Evolutionary conservation across 2,113 vertebrate species (phyloP).

Genomic region (Sebastes fasciatus): DNA sequence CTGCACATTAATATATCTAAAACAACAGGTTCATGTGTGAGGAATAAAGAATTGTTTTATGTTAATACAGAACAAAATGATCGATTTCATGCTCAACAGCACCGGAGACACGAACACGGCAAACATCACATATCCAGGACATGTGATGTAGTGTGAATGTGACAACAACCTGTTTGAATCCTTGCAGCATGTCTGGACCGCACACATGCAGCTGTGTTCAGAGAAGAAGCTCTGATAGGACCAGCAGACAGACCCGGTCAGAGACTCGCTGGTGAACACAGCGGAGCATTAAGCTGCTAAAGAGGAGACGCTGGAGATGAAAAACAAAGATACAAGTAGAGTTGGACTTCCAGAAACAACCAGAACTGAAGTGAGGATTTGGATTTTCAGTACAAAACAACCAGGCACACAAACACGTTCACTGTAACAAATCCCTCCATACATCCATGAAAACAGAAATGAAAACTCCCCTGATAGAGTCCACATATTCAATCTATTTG

Average conservation of each 20-base stretch:
- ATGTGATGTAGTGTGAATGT: neutral
- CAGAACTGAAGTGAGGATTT: too few species aligned
- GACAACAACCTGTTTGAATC: neutral
- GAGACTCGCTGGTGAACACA: too few species aligned
- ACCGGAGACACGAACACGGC: neutral
- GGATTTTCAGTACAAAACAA: too few species aligned
- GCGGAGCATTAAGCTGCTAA: too few species aligned
- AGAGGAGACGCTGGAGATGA: too few species aligned
- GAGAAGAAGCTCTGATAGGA: too few species aligned
- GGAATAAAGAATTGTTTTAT: neutral
- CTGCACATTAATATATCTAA: constrained; percentile 23
- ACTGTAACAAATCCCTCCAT: too few species aligned
- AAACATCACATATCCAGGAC: neutral
- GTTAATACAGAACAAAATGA: neutral
- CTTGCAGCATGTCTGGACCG: neutral
- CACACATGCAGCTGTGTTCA: neutral
- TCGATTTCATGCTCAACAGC: neutral
- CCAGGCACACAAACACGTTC: too few species aligned
- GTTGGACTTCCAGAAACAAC: neutral
- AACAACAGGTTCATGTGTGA: constrained; percentile 9
- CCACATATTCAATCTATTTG: too few species aligned
- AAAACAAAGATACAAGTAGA: neutral
- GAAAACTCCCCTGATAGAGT: too few species aligned
- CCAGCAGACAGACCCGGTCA: too few species aligned
- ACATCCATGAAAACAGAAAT: too few species aligned